Base-by-base conservation (phyloP, 2,797 vertebrate genomes). In the Adelosebastes latens region DNA sequence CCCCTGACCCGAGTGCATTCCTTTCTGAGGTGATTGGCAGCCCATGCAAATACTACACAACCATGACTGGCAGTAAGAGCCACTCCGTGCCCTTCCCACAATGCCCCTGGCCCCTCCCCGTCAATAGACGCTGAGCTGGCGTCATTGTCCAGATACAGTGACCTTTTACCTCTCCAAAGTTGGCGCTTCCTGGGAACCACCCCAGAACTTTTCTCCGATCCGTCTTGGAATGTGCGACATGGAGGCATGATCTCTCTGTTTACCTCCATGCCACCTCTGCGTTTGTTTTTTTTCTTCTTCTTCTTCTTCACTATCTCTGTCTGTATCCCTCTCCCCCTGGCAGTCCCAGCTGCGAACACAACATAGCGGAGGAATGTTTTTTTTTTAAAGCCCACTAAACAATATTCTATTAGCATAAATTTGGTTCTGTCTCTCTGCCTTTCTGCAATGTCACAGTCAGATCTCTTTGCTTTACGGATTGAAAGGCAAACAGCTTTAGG, bases 81-180 rank as follows among this genome's bases (percentile, higher is more conserved):
- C 93, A 93, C 94, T 92, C 85, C 73, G 90, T 94, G 92, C 93
- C 95, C 95, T 96, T 95, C 96, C 95, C 95, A 96, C 94, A 96
- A 95, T 96, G 94, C 96, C 95, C 94, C 92, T 91, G 93, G 94
- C 94, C 94, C 94, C 94, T 96, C 95, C 95, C 95, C 93, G 81
- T 96, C 96, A 95, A 95, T 95, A 96, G 96, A 95, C 91, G 92
- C 91, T 94, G 94, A 95, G 95, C 94, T 94, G 94, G 94, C 93
- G 92, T 95, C 95, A 96, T 96, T 96, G 96, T 96, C 94, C 95
- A 88, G 76, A 96, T 97, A 96, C 94, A 95, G 92, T 94, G 95
- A 96, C 96, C 96, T 96, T 95, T 96, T 96, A 95, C 95, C 95
- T 94, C 89, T 90, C 92, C 78, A 73, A 94, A 95, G 93, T 93